phyloP scores from a whole-genome alignment of 2,113 vertebrate species.

The Chaetura pelagica region DNA sequence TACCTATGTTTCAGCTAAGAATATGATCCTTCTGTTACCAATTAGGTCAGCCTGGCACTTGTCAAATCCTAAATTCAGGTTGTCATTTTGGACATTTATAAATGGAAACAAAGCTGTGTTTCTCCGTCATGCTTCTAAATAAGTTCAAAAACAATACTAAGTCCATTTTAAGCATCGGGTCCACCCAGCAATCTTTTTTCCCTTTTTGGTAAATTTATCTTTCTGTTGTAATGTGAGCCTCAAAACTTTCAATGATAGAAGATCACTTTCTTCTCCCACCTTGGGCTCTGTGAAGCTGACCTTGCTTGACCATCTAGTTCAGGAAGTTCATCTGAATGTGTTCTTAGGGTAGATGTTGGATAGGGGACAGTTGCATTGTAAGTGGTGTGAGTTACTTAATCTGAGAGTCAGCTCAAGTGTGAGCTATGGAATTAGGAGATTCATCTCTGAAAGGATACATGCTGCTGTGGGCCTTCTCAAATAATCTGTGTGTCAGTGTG shows the following conservation, averaged over 20 bases:
- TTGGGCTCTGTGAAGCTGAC: background rate
- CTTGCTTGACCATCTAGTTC: background rate
- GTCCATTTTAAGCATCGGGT: slow-evolving; percentile 65
- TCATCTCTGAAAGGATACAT: background rate
- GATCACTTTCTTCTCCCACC: slow-evolving; percentile 31
- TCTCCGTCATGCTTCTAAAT: slow-evolving; percentile 57
- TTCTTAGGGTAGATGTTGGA: background rate
- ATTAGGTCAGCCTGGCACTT: slow-evolving; percentile 49
- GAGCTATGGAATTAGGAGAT: background rate
- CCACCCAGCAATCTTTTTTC: slow-evolving; percentile 73
- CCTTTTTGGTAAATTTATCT: slow-evolving; percentile 56
- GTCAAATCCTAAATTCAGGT: slow-evolving; percentile 53
- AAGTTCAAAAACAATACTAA: slow-evolving; percentile 60
- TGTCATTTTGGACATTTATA: slow-evolving; percentile 45
- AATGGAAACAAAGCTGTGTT: slow-evolving; percentile 55
- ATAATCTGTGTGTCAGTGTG: background rate
- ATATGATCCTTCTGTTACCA: slow-evolving; percentile 41
- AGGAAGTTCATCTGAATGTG: background rate
- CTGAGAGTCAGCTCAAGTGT: background rate
- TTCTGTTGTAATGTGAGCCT: background rate
- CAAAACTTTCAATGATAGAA: slow-evolving; percentile 23
- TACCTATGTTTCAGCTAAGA: slow-evolving; percentile 4
- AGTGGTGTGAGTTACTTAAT: background rate
- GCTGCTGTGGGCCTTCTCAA: background rate
- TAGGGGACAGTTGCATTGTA: background rate